phyloP scores from a whole-genome alignment of 37 sponge, comb jelly and placozoan genomes.

The Haliclona indistincta region DNA sequence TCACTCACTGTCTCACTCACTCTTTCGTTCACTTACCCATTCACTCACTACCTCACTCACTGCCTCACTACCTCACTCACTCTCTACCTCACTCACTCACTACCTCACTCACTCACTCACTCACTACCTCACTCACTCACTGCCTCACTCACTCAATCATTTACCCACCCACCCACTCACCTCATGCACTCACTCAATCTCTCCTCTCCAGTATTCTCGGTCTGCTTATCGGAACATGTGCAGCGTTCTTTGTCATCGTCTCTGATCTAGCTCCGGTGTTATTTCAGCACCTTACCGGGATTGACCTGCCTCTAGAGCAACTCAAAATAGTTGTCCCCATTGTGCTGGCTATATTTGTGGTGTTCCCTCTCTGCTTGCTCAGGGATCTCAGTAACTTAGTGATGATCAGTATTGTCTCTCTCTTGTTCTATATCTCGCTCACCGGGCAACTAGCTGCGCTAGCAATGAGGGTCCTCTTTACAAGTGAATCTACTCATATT shows the following conservation, averaged over 20 bases:
- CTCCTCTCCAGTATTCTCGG: conserved; percentile 42
- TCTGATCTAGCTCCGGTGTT: conserved; percentile 71
- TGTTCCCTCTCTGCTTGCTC: conserved; percentile 70
- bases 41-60: too few species aligned
- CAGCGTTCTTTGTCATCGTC: conserved; percentile 81
- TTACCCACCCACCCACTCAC: too few species aligned
- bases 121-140: too few species aligned
- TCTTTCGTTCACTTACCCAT: too few species aligned
- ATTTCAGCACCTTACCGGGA: too few species aligned
- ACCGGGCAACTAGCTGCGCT: conserved; percentile 23
- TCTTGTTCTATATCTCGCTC: conserved; percentile 63
- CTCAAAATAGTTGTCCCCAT: conserved; percentile 47
- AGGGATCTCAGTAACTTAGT: conserved; percentile 48
- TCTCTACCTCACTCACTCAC: too few species aligned
- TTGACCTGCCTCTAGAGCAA: neutral
- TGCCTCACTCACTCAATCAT: too few species aligned
- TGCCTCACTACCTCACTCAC: too few species aligned
- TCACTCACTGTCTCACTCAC: too few species aligned
- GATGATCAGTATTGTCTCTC: conserved; percentile 37
- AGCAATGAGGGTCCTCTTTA: conserved; percentile 5
- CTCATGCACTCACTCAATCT: too few species aligned
- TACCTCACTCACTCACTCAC: too few species aligned
- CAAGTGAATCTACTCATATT: neutral
- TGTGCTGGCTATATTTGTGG: conserved; percentile 39
- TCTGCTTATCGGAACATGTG: conserved; percentile 56